Conservation (phyloP, 2,113 vertebrate species). For the Alosa alosa region DNA sequence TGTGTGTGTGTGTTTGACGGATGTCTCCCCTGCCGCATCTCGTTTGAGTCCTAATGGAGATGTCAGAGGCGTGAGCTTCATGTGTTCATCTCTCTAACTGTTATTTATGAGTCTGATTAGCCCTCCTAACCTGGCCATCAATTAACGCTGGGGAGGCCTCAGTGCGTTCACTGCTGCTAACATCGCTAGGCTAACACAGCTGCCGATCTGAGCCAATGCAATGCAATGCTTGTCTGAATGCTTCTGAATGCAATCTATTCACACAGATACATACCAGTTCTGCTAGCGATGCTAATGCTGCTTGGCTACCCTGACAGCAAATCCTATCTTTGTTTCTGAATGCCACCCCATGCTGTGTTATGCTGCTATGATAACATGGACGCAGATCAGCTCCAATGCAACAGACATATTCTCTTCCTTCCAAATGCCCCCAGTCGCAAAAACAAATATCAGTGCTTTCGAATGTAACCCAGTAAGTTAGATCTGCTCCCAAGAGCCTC, state of each 20-base stretch:
- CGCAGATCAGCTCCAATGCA: too few relatives aligned
- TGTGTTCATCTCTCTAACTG: constrained; percentile 64
- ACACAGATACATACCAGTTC: background rate
- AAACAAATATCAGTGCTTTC: too few relatives aligned
- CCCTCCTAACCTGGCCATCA: constrained; percentile 71
- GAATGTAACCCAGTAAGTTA: too few relatives aligned
- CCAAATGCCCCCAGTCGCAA: too few relatives aligned
- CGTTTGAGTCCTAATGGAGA: constrained; percentile 73
- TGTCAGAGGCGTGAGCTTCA: constrained; percentile 66
- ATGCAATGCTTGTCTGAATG: background rate
- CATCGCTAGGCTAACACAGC: background rate
- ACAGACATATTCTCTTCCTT: too few relatives aligned
- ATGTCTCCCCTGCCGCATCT: constrained; percentile 68
- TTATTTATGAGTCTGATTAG: constrained; percentile 78
- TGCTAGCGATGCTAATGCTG: background rate
- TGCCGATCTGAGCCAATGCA: background rate
- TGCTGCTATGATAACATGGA: background rate
- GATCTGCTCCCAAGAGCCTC: too few relatives aligned
- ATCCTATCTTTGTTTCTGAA: background rate
- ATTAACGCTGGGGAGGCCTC: constrained; percentile 71
- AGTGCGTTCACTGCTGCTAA: constrained; percentile 17
- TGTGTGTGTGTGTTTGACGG: constrained; percentile 45
- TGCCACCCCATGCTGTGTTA: background rate
- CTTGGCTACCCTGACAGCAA: background rate
- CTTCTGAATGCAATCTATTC: background rate